Percentiles rank a stretch among this genome's conserved stretches.
phyloP scores from a whole-genome alignment of 2,888 invertebrate species.

The Morinoia aosen region DNA sequence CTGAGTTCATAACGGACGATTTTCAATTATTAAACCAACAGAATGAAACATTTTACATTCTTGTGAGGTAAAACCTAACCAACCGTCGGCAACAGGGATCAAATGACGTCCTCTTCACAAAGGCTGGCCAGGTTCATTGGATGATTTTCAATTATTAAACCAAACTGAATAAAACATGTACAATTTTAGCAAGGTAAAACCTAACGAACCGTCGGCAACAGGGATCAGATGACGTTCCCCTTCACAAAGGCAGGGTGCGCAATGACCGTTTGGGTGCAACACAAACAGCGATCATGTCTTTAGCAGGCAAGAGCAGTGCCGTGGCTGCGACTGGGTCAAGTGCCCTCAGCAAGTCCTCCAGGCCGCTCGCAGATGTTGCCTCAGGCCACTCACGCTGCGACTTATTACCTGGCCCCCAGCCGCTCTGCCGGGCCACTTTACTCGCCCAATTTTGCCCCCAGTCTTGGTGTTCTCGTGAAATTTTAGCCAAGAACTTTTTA shows the following conservation, averaged over 20 bases:
- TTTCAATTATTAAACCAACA: too few species aligned
- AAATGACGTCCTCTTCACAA: too few species aligned
- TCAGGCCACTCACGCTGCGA: not conserved
- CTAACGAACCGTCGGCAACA: too few species aligned
- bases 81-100: too few species aligned
- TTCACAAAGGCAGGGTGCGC: not conserved
- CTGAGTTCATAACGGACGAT: too few species aligned
- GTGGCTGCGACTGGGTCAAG: not conserved
- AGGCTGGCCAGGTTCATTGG: too few species aligned
- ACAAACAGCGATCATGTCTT: constrained; percentile 12
- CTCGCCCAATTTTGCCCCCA: not conserved
- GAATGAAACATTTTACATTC: too few species aligned
- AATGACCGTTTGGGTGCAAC: not conserved
- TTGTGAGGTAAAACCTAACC: too few species aligned
- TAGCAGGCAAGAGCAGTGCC: not conserved
- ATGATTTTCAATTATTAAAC: too few species aligned
- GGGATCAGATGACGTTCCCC: not conserved
- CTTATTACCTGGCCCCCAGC: not conserved
- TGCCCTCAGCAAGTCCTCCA: constrained; percentile 1
- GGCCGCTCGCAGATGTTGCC: not conserved
- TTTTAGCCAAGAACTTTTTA: too few species aligned
- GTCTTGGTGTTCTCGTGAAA: not conserved
- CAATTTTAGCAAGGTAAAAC: too few species aligned
- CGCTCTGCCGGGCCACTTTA: not conserved
- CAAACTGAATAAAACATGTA: too few species aligned